These are phyloP conservation scores for Micromys minutus DNA, from an alignment of 2,113 vertebrate genomes.

Conservation along the genomic window DNA sequence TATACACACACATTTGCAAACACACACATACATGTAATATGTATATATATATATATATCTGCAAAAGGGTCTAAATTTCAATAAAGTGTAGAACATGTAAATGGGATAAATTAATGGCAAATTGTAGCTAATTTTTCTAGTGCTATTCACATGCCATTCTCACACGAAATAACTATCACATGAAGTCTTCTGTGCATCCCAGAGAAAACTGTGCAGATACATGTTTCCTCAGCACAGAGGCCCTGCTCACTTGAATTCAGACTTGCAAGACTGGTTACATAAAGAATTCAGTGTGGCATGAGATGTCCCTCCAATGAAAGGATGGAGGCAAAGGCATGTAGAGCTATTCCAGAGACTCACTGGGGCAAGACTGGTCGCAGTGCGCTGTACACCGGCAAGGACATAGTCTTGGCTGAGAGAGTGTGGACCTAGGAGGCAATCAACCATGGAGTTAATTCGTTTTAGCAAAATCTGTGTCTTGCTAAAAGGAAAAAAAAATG, in stretches of 20 bases:
- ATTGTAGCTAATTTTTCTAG: background rate
- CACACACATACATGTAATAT: background rate
- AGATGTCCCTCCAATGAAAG: background rate
- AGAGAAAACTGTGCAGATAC: background rate
- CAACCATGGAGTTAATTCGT: slow-evolving; percentile 53
- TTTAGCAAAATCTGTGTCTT: slow-evolving; percentile 59
- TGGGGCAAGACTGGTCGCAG: background rate
- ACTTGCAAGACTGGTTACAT: background rate
- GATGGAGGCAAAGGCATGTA: background rate
- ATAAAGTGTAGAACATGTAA: background rate
- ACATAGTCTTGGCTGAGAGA: background rate
- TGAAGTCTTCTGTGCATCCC: background rate
- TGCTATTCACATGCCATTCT: background rate
- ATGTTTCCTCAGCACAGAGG: background rate
- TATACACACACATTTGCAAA: background rate
- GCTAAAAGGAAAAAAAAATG: slow-evolving; percentile 44
- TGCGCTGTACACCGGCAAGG: background rate
- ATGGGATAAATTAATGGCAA: background rate
- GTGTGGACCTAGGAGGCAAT: background rate
- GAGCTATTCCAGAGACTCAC: slow-evolving; percentile 1
- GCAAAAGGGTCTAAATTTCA: background rate
- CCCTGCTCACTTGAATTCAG: slow-evolving; percentile 38
- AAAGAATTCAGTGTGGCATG: background rate
- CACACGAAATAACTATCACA: background rate
- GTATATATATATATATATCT: background rate